Evolutionary conservation across 2,888 invertebrate species (phyloP).

Genomic region (Xanthorhoe designata): DNA sequence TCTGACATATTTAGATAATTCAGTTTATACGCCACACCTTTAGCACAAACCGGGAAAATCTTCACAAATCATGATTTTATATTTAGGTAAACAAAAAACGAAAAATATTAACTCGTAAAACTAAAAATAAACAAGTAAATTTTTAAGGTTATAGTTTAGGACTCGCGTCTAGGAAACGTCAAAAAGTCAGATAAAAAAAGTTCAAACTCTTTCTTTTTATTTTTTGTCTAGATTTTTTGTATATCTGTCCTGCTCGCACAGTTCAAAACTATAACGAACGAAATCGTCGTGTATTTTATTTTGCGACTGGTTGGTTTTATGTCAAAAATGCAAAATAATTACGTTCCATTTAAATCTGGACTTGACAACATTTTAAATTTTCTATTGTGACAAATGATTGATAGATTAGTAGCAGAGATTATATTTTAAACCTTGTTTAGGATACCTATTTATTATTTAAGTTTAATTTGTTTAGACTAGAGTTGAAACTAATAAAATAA

Average conservation of each 20-base stretch:
- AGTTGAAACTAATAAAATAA: too few relatives aligned
- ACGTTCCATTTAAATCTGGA: conserved; percentile 2
- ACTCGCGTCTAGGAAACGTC: conserved; percentile 13
- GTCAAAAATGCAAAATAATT: neutral
- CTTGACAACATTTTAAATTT: neutral
- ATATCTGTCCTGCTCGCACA: neutral
- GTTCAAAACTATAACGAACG: too few relatives aligned
- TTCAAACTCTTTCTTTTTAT: too few relatives aligned
- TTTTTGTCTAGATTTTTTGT: too few relatives aligned
- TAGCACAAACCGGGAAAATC: neutral
- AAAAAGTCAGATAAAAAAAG: neutral
- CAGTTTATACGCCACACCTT: neutral
- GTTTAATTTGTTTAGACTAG: too few relatives aligned
- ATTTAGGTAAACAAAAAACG: neutral
- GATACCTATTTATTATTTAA: too few relatives aligned
- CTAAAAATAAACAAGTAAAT: conserved; percentile 28
- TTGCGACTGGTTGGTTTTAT: too few relatives aligned
- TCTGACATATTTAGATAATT: neutral
- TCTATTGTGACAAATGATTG: too few relatives aligned
- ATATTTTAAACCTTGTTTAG: too few relatives aligned
- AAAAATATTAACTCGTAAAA: conserved; percentile 12
- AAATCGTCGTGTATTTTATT: too few relatives aligned
- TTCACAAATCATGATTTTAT: neutral
- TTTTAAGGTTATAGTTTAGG: conserved; percentile 24
- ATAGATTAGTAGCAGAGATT: too few relatives aligned